Base-by-base conservation (phyloP, 2,797 vertebrate genomes). In the Cirrhinus molitorella region DNA sequence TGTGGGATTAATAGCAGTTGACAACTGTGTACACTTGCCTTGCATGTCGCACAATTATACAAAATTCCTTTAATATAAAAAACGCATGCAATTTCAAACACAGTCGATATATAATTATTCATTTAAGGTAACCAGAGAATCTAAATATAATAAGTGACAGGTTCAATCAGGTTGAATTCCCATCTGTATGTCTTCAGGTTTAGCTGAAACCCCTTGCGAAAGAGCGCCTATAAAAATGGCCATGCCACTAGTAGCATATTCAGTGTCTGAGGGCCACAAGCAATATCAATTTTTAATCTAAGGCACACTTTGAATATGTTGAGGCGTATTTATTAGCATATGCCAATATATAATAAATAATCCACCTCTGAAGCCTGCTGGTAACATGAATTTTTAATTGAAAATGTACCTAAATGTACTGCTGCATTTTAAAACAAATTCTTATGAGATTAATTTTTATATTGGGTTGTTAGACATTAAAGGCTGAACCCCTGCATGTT, bases 321-420 rank as follows among this genome's bases (percentile, higher is more conserved):
- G 80, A 84, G 84, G 82, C 86, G 83, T 91, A 89, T 92, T 91
- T 93, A 93, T 94, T 93, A 93, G 90, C 91, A 92, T 91, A 92
- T 91, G 90, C 90, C 89, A 77, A 93, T 91, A 91, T 89, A 86
- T 88, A 88, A 91, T 93, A 93, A 92, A 93, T 93, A 93, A 91
- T 92, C 92, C 88, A 90, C 85, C 85, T 88, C 89, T 70, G 87
- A 91, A 88, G 88, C 87, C 89, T 89, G 85, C 87, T 85, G 81
- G 84, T 72, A 71, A 83, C 88, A 93, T 93, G 74, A 88, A 92
- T 92, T 89, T 93, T 93, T 93, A 90, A 94, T 92, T 77, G 74
- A 71, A 84, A 87, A 90, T 85, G 88, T 89, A 91, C 87, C 91
- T 90, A 89, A 91, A 89, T 90, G 85, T 86, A 89, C 90, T 87